A percentile compares a stretch with the other conserved stretches of the same genome.
Evolutionary conservation across 64 coral and sea anemone species (phyloP).

Genomic region (Pachyseris speciosa): DNA sequence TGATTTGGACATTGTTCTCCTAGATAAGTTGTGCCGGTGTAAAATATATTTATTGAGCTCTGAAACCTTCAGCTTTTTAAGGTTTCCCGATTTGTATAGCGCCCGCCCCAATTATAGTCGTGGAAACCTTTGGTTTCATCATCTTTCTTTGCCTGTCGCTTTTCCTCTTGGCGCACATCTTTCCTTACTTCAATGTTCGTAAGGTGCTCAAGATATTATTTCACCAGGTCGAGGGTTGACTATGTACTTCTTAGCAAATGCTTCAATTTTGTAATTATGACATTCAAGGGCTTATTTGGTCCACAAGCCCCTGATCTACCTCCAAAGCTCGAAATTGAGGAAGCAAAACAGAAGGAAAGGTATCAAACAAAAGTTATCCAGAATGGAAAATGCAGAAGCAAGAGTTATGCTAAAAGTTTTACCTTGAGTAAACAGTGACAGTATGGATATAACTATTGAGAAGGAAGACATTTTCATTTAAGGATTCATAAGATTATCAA

Average conservation of each 20-base stretch:
- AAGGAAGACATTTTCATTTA: neutral
- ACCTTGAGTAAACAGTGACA: neutral
- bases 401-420: neutral
- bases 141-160: no score
- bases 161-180: no score
- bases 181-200: no score
- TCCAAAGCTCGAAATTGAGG: no score
- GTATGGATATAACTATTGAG: neutral
- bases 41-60: neutral
- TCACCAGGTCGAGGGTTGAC: no score
- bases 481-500: neutral
- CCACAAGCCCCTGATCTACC: no score
- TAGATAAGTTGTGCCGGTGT: no score
- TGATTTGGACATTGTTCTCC: no score
- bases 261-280: no score
- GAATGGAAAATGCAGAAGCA: neutral
- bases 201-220: no score
- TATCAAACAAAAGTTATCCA: slow-evolving; percentile 7
- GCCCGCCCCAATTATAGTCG: neutral
- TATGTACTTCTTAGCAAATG: no score
- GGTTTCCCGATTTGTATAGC: neutral
- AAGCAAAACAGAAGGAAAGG: neutral
- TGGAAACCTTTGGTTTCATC: neutral
- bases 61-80: neutral
- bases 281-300: no score